Evolutionary conservation across 2,113 vertebrate genomes (phyloP).

Genomic region (Tachycineta bicolor): DNA sequence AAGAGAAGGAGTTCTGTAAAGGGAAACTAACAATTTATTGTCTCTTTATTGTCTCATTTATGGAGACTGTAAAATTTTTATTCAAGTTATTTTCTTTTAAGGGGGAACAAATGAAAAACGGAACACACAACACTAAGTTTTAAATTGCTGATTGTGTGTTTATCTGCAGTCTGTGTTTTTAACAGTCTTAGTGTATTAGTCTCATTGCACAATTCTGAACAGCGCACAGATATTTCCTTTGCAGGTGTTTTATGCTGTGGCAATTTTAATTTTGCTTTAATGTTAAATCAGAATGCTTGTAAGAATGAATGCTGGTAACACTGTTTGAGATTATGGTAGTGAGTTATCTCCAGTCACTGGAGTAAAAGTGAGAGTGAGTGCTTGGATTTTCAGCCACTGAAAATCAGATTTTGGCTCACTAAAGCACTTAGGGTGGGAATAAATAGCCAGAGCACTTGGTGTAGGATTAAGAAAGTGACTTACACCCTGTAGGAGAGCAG

Average conservation of each 20-base stretch:
- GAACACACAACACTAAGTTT: background rate
- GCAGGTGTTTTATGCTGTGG: background rate
- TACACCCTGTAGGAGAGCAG: background rate
- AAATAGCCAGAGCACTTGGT: background rate
- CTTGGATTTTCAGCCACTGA: background rate
- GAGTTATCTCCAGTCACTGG: background rate
- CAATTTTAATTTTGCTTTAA: background rate
- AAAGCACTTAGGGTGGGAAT: background rate
- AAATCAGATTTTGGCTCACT: too few relatives aligned
- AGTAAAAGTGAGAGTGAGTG: background rate
- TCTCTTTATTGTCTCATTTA: background rate
- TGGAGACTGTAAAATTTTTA: background rate
- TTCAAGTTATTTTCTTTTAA: conserved; percentile 6
- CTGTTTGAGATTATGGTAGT: background rate
- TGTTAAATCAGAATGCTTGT: background rate
- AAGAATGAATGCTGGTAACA: background rate
- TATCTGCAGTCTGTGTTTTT: background rate
- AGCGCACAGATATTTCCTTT: background rate
- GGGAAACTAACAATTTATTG: background rate
- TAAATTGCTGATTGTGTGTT: background rate
- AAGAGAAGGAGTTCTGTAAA: background rate
- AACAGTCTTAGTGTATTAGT: background rate
- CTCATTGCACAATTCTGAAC: background rate
- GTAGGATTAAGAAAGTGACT: background rate
- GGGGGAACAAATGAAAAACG: background rate